Evolutionary conservation across 2,113 vertebrate species (phyloP), one percentile per base, ranked within the genome.

Genomic region (Myanophis thanlyinensis): DNA sequence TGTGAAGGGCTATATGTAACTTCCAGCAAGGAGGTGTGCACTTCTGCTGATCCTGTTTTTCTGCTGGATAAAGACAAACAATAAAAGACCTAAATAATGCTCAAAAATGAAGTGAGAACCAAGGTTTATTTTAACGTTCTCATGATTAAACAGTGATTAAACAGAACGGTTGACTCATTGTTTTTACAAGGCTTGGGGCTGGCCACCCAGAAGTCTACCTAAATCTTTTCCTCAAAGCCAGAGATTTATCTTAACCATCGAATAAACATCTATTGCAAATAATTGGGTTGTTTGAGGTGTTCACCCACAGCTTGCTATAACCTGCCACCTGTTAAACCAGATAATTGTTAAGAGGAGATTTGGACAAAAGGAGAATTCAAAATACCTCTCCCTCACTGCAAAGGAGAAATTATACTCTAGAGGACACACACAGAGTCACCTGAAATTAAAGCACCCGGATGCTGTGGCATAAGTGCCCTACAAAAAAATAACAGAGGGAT

Each of bases 181-280:
- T 93, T 93, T 93, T 90, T 85, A 85, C 85, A 93, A 25, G 87
- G 53, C 18, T 90, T 90, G 44, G 44, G 85, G 89, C 35, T 90
- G 85, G 89, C 89, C 89, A 93, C 89, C 92, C 89, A 90, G 92
- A 93, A 93, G 84, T 59, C 47, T 47, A 51, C 54, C 35, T 93
- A 90, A 93, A 90, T 87, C 49, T 62, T 87, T 80, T 85, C 85
- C 84, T 91, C 80, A 90, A 73, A 87, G 20, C 46, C 92, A 93
- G 67, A 89, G 59, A 91, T 94, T 91, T 94, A 89, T 89, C 87
- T 89, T 94, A 90, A 93, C 80, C 89, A 44, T 54, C 73, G 88
- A 90, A 59, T 52, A 94, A 90, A 62, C 48, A 23, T 89, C 85
- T 93, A 89, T 3, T 89, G 67, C 87, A 94, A 93, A 88, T 90